A percentile compares a stretch with the other conserved stretches of the same genome.
phyloP scores from a whole-genome alignment of 2,888 invertebrate species.

The Nesidiocoris tenuis region DNA sequence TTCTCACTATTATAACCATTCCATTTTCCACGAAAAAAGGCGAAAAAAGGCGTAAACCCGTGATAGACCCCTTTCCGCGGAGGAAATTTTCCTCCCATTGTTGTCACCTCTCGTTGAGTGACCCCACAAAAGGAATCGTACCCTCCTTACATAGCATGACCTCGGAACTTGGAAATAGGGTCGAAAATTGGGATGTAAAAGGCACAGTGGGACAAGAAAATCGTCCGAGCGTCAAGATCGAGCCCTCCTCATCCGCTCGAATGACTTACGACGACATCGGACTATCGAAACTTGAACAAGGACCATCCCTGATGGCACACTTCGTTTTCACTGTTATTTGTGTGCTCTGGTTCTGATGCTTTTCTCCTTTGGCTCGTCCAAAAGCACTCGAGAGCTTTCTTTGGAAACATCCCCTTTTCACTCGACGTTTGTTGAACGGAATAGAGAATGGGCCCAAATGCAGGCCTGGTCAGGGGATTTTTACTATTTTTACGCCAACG shows the following conservation, averaged over 20 bases:
- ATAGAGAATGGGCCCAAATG: background rate
- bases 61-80: too few relatives aligned
- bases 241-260: conserved; percentile 24
- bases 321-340: background rate
- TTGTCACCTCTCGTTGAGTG: conserved; percentile 35
- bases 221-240: conserved; percentile 25
- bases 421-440: conserved; percentile 15
- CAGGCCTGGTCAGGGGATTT: background rate
- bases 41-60: too few relatives aligned
- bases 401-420: background rate
- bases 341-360: background rate
- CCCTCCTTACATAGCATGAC: background rate
- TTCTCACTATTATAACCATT: too few relatives aligned
- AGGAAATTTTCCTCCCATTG: conserved; percentile 26
- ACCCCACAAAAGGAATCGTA: conserved; percentile 1
- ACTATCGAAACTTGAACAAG: background rate
- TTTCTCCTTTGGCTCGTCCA: background rate
- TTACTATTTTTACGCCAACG: background rate
- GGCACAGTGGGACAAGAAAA: conserved; percentile 2
- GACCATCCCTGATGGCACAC: conserved; percentile 7
- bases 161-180: background rate
- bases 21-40: too few relatives aligned
- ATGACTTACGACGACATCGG: conserved; percentile 25
- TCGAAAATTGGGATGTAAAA: conserved; percentile 14
- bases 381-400: background rate